These are phyloP conservation scores for Paraescarpia echinospica DNA, from an alignment of 1,140 invertebrate species.

Conservation along the genomic window DNA sequence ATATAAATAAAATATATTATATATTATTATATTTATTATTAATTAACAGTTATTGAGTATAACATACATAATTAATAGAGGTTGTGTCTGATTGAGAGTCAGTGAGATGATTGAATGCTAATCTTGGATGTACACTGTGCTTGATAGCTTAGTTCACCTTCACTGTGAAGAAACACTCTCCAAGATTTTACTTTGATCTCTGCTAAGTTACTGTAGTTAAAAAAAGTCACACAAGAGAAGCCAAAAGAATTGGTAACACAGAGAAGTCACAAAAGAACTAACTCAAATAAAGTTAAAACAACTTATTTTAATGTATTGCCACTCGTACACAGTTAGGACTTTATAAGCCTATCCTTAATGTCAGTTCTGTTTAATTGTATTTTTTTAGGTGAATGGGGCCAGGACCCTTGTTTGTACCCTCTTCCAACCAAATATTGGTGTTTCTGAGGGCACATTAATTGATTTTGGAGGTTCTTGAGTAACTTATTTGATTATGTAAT, in stretches of 20 bases:
- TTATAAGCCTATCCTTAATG: background rate
- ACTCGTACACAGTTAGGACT: too few relatives aligned
- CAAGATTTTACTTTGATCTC: background rate
- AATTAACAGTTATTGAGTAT: too few relatives aligned
- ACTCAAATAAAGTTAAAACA: too few relatives aligned
- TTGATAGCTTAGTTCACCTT: background rate
- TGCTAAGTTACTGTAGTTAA: background rate
- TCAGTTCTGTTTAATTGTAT: background rate
- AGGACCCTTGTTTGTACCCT: background rate
- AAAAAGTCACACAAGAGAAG: background rate
- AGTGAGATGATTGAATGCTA: too few relatives aligned
- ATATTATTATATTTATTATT: too few relatives aligned
- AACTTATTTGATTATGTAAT: background rate
- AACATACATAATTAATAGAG: too few relatives aligned
- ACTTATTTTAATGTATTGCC: too few relatives aligned
- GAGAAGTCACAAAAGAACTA: background rate
- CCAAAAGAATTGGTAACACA: background rate
- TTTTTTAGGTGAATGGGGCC: background rate
- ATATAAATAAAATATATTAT: too few relatives aligned
- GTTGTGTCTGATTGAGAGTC: too few relatives aligned
- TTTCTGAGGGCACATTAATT: background rate
- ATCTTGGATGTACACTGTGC: background rate
- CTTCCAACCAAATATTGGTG: background rate
- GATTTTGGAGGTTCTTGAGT: background rate
- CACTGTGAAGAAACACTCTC: background rate